Percentiles rank a stretch among this genome's conserved stretches.
Evolutionary conservation across 2,113 vertebrate species (phyloP).

Genomic region (Hirundichthys speculiger): DNA sequence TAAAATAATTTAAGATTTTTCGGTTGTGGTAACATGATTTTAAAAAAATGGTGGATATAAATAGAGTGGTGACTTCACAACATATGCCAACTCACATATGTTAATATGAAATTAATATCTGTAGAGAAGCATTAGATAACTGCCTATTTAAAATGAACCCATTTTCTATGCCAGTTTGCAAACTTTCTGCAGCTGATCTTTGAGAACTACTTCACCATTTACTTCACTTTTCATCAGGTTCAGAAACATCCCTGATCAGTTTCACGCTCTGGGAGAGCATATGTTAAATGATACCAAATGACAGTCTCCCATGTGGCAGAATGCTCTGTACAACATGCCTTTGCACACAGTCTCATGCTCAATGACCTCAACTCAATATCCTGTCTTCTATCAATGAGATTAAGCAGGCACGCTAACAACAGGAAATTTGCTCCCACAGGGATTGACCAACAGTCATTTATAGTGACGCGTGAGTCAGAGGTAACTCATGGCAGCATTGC

Average conservation of each 20-base stretch:
- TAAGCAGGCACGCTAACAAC: slow-evolving; percentile 68
- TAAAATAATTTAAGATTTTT: too few species aligned
- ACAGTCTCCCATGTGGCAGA: slow-evolving; percentile 19
- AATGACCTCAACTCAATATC: slow-evolving; percentile 69
- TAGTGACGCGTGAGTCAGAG: slow-evolving; percentile 55
- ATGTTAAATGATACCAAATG: slow-evolving; percentile 43
- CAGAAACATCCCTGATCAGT: slow-evolving; percentile 3
- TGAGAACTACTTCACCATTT: background rate
- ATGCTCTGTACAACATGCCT: background rate
- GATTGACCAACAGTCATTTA: slow-evolving; percentile 61
- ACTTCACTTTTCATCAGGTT: slow-evolving; percentile 1
- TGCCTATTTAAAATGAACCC: too few species aligned
- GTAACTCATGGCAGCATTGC: slow-evolving; percentile 38
- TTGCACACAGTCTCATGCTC: slow-evolving; percentile 29
- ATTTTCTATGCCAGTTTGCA: too few species aligned
- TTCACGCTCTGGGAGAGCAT: background rate
- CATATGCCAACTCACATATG: too few species aligned
- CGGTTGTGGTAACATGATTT: too few species aligned
- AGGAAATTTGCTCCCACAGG: slow-evolving; percentile 69
- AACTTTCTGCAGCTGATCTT: slow-evolving; percentile 7
- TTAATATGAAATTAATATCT: too few species aligned
- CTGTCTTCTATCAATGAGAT: slow-evolving; percentile 73
- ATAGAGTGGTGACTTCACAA: too few species aligned
- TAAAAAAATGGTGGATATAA: too few species aligned
- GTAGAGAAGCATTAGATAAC: too few species aligned